Evolutionary conservation across 1,140 invertebrate genomes (phyloP), one percentile per base, ranked within the genome.

Genomic region (Drosophila equinoxialis): DNA sequence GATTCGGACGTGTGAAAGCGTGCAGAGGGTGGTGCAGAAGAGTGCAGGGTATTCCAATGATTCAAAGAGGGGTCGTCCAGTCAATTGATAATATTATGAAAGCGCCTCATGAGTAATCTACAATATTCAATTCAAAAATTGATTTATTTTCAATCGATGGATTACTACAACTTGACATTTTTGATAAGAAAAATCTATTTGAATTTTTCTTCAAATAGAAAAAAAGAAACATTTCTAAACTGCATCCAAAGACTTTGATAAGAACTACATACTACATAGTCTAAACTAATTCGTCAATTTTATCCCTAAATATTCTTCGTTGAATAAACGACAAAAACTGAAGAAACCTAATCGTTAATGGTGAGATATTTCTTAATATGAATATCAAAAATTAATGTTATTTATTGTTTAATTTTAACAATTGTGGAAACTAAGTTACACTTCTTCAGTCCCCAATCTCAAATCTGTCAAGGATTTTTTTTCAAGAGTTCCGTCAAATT

Each of bases 1-100:
- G 55, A 64, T 48, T 6, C 33, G 42, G 55, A 72, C 66, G 64
- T 74, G 68, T 66, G 48, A 66, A 57, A 63, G 63, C 6, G 7
- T 26, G 30, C 45, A 51, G 20, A 26, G 42, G 8, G 42, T 14
- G 45, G 6, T 8, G 73, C 7, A 3, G 59, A 3, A n/a, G n/a
- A 41, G 11, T 10, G 30, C 4, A 20, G n/a, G 35, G 35, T 2
- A 37, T 37, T 3, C 35, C 8, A 11, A 11, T 37, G 35, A 37
- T 37, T 13, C 48, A 0, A 30, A 30, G 30, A 26, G 10, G 37
- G 37, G 55, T 64, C 42, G 61, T 1, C 11, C 37, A 26, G 57
- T 59, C 57, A 59, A 59, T 59, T 59, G 57, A 59, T 59, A 59
- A 59, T 59, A 37, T 59, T 59, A 20, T 37, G 57, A 59, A 35